Percentiles rank a stretch among this genome's conserved stretches.
These are phyloP conservation scores for Pecten maximus DNA, from an alignment of 2,888 invertebrate species.

Conservation along the genomic window DNA sequence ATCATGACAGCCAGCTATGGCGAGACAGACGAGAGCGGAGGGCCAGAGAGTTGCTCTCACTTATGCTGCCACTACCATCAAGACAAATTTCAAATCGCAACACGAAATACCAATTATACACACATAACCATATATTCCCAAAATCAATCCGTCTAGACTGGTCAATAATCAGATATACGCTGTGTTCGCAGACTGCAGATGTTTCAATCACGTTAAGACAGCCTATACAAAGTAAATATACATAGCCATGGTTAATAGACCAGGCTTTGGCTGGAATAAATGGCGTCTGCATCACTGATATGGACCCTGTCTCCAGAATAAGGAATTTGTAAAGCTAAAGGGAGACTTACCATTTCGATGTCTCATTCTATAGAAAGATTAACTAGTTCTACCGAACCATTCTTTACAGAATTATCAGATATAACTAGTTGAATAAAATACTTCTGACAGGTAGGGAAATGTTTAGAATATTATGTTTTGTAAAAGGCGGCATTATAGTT, in stretches of 20 bases:
- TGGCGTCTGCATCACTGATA: not conserved
- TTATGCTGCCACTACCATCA: not conserved
- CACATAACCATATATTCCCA: constrained; percentile 3
- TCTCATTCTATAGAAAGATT: no score
- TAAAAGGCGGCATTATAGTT: no score
- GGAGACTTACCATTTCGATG: no score
- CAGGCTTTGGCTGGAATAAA: not conserved
- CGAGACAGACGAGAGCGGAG: not conserved
- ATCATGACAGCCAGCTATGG: not conserved
- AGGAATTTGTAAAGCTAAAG: no score
- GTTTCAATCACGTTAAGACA: not conserved
- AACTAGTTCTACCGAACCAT: no score
- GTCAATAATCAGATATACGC: constrained; percentile 13
- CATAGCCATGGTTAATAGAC: not conserved
- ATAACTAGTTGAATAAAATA: no score
- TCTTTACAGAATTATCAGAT: no score
- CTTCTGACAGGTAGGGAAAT: no score
- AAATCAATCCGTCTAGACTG: constrained; percentile 19
- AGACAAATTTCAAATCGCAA: constrained; percentile 19
- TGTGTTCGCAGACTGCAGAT: not conserved
- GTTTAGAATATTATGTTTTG: no score
- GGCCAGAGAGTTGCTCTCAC: not conserved
- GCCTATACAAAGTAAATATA: not conserved
- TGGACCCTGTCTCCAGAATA: no score
- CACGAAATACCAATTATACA: constrained; percentile 18